These are phyloP conservation scores for Crotalus helleri DNA, from an alignment of 2,113 vertebrate genomes.

Conservation along the genomic window DNA sequence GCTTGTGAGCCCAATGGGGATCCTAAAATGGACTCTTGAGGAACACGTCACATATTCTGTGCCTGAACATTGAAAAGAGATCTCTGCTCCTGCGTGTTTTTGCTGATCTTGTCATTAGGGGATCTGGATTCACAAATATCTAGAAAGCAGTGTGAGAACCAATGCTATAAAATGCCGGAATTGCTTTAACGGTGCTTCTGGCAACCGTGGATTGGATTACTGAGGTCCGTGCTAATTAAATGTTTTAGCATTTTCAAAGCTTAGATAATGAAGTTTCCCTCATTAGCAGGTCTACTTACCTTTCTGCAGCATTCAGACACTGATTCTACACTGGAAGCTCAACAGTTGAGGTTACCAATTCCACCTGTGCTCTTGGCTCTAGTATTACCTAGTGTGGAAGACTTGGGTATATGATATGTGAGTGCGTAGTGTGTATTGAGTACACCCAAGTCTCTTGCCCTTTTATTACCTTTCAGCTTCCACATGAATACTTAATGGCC, in stretches of 20 bases:
- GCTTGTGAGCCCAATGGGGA: not conserved
- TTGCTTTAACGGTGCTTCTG: not conserved
- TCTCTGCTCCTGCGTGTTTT: not conserved
- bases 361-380: constrained; percentile 30
- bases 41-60: not conserved
- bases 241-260: not conserved
- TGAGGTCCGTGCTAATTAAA: not conserved
- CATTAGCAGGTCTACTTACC: not conserved
- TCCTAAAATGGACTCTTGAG: not conserved
- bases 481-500: constrained; percentile 68
- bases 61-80: not conserved
- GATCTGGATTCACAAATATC: not conserved
- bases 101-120: not conserved
- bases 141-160: not conserved
- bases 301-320: not conserved
- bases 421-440: constrained; percentile 41
- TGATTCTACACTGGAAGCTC: not conserved
- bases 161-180: not conserved
- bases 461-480: constrained; percentile 67
- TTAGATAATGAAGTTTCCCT: not conserved
- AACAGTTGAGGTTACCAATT: constrained; percentile 25
- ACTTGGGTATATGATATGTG: constrained; percentile 52
- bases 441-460: constrained; percentile 56
- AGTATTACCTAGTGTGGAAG: constrained; percentile 55
- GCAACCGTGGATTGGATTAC: not conserved